Evolutionary conservation across 2,797 vertebrate species (phyloP).

Genomic region (Hemibagrus guttatus): DNA sequence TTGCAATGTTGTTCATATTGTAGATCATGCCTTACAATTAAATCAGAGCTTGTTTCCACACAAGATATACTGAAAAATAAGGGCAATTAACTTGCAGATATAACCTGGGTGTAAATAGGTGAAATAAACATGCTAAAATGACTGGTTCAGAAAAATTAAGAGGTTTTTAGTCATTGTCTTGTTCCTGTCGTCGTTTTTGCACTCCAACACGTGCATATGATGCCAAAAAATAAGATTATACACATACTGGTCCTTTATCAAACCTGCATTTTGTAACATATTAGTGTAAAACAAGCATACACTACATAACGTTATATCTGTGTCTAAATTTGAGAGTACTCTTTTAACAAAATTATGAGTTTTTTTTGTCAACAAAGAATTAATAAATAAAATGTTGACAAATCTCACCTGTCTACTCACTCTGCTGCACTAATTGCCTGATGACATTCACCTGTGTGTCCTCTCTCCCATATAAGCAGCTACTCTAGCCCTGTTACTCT

Average conservation of each 20-base stretch:
- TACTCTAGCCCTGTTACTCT: too few relatives aligned
- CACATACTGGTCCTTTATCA: not conserved
- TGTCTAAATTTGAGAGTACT: not conserved
- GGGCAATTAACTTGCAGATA: not conserved
- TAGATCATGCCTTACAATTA: not conserved
- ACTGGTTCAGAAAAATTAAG: not conserved
- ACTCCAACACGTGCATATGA: not conserved
- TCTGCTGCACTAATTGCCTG: too few relatives aligned
- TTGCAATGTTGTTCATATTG: not conserved
- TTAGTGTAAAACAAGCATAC: not conserved
- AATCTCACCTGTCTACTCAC: too few relatives aligned
- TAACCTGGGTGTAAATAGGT: not conserved
- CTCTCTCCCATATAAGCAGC: too few relatives aligned
- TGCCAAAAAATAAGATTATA: not conserved
- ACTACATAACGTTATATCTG: not conserved
- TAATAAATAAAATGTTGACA: too few relatives aligned
- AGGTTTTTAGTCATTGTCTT: not conserved
- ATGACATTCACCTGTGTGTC: too few relatives aligned
- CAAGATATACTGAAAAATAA: not conserved
- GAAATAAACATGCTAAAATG: not conserved
- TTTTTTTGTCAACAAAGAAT: too few relatives aligned
- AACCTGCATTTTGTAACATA: not conserved
- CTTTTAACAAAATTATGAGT: not conserved
- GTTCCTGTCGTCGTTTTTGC: not conserved
- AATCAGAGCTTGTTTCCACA: not conserved